Conservation (phyloP, 30 jellyfish, hydroid and myxozoan species). For the Aurelia coerulea region DNA sequence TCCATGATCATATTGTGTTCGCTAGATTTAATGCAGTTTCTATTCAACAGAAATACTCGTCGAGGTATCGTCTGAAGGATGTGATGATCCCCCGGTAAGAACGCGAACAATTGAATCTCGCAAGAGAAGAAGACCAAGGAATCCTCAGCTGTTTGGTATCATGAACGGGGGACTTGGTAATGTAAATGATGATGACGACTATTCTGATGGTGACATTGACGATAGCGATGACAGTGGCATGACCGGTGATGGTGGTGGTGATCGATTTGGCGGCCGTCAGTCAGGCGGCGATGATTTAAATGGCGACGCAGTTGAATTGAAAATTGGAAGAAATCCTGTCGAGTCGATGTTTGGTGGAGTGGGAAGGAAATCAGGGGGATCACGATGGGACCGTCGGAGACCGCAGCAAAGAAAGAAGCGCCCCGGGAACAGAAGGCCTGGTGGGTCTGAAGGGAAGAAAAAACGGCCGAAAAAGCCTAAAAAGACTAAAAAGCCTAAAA, state of each 20-base stretch:
- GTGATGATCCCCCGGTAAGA: slow-evolving; percentile 74
- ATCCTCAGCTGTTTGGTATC: background rate
- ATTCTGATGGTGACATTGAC: slow-evolving; percentile 22
- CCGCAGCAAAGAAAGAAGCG: no score
- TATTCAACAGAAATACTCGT: slow-evolving; percentile 38
- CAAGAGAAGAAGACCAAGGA: background rate
- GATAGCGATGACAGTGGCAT: background rate
- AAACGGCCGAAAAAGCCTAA: slow-evolving; percentile 5
- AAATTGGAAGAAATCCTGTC: no score
- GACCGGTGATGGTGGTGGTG: background rate
- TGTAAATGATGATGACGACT: slow-evolving; percentile 22
- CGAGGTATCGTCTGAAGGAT: slow-evolving; percentile 85
- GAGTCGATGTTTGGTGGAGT: no score
- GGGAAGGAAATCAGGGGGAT: no score
- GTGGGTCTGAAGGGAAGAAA: slow-evolving; percentile 1
- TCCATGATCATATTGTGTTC: no score
- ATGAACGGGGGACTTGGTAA: background rate
- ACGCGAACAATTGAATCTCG: slow-evolving; percentile 33
- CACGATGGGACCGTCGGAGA: no score
- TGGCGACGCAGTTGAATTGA: no score
- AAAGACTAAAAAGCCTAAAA: slow-evolving; percentile 13
- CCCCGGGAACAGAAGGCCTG: no score
- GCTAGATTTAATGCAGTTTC: no score
- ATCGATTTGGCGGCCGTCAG: no score
- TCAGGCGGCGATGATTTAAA: no score